phyloP scores from a whole-genome alignment of 2,797 vertebrate genomes.

The Xenops minutus region DNA sequence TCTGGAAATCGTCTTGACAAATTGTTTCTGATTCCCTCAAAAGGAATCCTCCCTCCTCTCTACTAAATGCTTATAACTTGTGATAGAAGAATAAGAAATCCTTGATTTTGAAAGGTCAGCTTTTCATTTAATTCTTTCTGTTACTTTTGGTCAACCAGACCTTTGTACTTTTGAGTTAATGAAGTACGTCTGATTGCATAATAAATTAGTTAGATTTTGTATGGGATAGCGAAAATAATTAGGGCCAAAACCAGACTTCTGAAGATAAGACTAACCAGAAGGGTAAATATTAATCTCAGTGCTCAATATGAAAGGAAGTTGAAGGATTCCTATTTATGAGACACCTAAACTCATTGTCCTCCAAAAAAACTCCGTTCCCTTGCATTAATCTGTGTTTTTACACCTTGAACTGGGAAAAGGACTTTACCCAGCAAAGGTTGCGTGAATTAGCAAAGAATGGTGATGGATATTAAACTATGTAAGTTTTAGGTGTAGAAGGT shows the following conservation, averaged over 20 bases:
- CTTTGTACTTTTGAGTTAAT: neutral
- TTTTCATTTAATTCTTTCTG: neutral
- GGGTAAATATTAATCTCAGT: neutral
- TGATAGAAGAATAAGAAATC: neutral
- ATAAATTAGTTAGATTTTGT: neutral
- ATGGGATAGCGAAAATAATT: neutral
- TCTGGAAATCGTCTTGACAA: neutral
- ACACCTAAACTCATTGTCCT: neutral
- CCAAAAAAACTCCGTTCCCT: neutral
- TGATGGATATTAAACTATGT: neutral
- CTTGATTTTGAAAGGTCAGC: neutral
- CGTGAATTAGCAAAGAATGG: neutral
- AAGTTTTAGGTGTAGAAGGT: neutral
- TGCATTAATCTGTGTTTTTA: neutral
- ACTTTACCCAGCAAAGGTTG: neutral
- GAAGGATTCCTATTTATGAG: neutral
- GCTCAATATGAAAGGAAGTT: neutral
- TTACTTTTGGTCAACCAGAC: neutral
- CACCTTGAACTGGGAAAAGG: neutral
- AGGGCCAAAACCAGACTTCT: neutral
- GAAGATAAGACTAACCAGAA: neutral
- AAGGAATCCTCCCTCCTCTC: neutral
- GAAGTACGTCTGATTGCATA: neutral
- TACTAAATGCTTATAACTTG: neutral
- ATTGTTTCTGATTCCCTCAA: neutral